These are phyloP conservation scores for Thumatha senex DNA, from an alignment of 2,888 invertebrate genomes.

Conservation along the genomic window DNA sequence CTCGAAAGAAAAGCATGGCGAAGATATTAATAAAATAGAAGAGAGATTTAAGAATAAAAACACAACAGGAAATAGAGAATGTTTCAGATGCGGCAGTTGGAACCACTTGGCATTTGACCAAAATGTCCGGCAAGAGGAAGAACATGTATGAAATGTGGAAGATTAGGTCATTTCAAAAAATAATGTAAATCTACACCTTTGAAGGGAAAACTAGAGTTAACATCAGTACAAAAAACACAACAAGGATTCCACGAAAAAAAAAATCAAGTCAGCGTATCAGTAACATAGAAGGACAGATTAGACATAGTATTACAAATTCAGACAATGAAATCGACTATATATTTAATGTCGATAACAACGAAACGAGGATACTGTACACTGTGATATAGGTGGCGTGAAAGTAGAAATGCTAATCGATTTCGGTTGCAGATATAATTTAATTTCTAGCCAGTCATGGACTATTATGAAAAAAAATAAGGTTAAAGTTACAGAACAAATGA, in stretches of 20 bases:
- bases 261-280: no score
- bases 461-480: no score
- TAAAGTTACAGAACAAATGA: slow-evolving; percentile 1
- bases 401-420: slow-evolving; percentile 29
- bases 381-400: neutral
- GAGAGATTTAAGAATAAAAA: neutral
- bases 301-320: no score
- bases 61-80: no score
- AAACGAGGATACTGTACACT: no score
- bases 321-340: neutral
- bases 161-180: slow-evolving; percentile 9
- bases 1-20: no score
- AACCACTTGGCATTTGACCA: slow-evolving; percentile 4
- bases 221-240: neutral
- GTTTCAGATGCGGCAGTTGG: slow-evolving; percentile 7
- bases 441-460: slow-evolving; percentile 19
- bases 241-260: neutral
- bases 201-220: neutral
- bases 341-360: no score
- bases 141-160: slow-evolving; percentile 9
- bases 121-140: slow-evolving; percentile 18
- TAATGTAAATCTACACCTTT: slow-evolving; percentile 1
- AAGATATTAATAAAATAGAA: neutral
- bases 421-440: slow-evolving; percentile 17
- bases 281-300: no score